Percentiles rank a stretch among this genome's conserved stretches.
These are phyloP conservation scores for Xenopus laevis DNA, from an alignment of 2,113 vertebrate genomes.

Conservation along the genomic window DNA sequence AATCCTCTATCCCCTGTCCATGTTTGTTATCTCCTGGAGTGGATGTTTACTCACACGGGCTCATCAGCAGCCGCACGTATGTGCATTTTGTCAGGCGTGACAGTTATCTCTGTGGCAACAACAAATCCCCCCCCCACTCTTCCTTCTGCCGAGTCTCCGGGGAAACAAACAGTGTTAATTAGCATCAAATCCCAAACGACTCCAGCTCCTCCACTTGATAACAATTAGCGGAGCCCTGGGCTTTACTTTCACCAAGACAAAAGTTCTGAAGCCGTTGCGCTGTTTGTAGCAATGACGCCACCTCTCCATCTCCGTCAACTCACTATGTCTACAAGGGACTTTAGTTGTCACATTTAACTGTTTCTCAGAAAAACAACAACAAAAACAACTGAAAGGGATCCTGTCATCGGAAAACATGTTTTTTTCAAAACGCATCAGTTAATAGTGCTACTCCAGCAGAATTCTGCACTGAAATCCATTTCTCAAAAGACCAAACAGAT, in stretches of 20 bases:
- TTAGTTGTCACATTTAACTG: too few species aligned
- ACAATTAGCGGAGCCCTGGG: constrained; percentile 36
- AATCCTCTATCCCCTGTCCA: not conserved
- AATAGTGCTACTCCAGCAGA: too few species aligned
- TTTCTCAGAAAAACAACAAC: too few species aligned
- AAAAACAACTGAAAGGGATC: too few species aligned
- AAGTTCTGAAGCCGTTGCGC: not conserved
- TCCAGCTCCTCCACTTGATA: constrained; percentile 27
- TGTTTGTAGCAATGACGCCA: too few species aligned
- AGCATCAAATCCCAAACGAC: constrained; percentile 25
- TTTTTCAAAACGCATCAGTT: too few species aligned
- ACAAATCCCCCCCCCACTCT: not conserved
- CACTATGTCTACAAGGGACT: too few species aligned
- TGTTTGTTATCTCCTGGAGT: not conserved
- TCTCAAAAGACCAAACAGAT: too few species aligned
- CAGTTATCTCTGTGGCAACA: constrained; percentile 24
- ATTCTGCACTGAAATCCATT: too few species aligned
- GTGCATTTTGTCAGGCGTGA: constrained; percentile 11
- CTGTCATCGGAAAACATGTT: too few species aligned
- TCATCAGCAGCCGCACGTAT: constrained; percentile 4
- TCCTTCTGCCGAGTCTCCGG: constrained; percentile 21
- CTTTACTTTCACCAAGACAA: not conserved
- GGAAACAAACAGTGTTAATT: constrained; percentile 27
- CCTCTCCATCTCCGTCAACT: too few species aligned
- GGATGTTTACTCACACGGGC: constrained; percentile 2